Conservation (phyloP, 35 echinoderm and acorn worm species). For the Chiridota heheva region DNA sequence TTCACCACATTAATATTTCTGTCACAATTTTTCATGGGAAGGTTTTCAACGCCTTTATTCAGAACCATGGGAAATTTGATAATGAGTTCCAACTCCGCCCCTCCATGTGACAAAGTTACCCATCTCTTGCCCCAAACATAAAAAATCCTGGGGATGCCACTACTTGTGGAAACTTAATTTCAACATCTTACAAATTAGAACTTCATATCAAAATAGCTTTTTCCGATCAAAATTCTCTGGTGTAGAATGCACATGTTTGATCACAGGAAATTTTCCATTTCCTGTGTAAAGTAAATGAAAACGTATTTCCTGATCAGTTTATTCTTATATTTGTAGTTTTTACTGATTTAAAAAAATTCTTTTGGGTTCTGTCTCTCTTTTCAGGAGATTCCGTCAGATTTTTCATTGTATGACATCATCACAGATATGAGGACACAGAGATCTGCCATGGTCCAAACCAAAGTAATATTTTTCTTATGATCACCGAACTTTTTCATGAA, state of each 20-base stretch:
- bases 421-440: constrained; percentile 78
- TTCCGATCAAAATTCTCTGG: too few relatives aligned
- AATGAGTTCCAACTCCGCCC: too few relatives aligned
- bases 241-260: not conserved
- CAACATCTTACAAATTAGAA: too few relatives aligned
- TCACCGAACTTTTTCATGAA: not conserved
- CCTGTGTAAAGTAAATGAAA: not conserved
- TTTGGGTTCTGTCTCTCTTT: not conserved
- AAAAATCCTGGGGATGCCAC: too few relatives aligned
- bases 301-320: not conserved
- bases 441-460: constrained; percentile 78
- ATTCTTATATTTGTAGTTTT: not conserved
- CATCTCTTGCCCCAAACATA: too few relatives aligned
- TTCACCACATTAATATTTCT: too few relatives aligned
- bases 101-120: too few relatives aligned
- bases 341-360: not conserved
- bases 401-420: constrained; percentile 72
- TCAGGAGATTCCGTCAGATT: constrained; percentile 55
- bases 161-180: too few relatives aligned
- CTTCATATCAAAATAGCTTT: too few relatives aligned
- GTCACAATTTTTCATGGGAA: too few relatives aligned
- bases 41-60: too few relatives aligned
- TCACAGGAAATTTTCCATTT: not conserved
- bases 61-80: too few relatives aligned
- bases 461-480: constrained; percentile 46